Evolutionary conservation across 1,140 invertebrate species (phyloP).

Genomic region (Brachionus koreanus): DNA sequence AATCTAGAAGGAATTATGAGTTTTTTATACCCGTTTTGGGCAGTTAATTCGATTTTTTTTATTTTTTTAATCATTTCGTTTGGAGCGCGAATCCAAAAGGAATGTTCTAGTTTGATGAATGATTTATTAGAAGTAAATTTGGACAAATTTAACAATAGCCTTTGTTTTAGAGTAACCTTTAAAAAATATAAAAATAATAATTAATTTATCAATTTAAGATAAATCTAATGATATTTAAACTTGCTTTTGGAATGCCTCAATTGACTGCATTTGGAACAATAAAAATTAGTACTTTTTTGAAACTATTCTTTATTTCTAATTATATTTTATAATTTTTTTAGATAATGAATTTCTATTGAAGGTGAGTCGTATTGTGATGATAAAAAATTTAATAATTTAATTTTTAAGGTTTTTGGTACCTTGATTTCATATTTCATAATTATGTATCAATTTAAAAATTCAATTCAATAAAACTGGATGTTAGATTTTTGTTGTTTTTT

Average conservation of each 20-base stretch:
- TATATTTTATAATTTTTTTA: neutral
- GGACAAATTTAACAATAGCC: neutral
- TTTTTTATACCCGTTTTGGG: conserved; percentile 26
- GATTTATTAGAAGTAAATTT: neutral
- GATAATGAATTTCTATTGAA: conserved; percentile 7
- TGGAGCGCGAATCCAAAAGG: neutral
- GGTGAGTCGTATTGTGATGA: neutral
- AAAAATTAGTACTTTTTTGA: neutral
- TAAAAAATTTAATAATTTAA: neutral
- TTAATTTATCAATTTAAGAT: neutral
- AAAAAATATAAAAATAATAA: neutral
- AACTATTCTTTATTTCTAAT: neutral
- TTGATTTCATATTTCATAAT: conserved; percentile 4
- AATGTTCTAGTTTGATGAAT: neutral
- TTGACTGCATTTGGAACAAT: neutral
- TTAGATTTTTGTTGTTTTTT: too few species aligned
- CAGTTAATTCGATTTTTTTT: neutral
- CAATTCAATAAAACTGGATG: too few species aligned
- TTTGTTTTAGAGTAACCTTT: conserved; percentile 13
- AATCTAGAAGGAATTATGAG: conserved; percentile 4
- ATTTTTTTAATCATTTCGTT: neutral
- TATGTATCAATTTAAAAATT: neutral
- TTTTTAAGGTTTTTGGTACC: neutral
- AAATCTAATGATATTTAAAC: neutral
- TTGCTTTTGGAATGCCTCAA: neutral